A percentile compares a stretch with the other conserved stretches of the same genome.
phyloP scores from a whole-genome alignment of 2,113 vertebrate species.

The Cnemophilus loriae region DNA sequence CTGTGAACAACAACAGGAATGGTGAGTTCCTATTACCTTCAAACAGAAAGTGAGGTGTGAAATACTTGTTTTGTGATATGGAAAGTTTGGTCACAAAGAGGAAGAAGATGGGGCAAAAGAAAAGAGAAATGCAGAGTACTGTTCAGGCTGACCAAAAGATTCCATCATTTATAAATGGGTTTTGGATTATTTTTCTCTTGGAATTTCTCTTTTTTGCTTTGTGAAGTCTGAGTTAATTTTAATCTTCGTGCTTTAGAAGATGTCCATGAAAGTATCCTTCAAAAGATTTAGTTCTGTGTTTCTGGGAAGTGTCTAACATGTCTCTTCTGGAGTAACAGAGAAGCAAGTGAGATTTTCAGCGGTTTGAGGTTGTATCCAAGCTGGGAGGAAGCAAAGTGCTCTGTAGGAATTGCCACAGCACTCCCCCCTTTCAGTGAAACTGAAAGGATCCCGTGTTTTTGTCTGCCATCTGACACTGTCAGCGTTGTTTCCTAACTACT shows the following conservation, averaged over 20 bases:
- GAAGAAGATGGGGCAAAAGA: fast-evolving
- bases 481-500: background rate
- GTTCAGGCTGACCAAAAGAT: background rate
- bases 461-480: background rate
- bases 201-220: background rate
- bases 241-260: background rate
- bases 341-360: background rate
- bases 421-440: background rate
- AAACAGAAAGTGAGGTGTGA: background rate
- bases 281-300: background rate
- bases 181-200: background rate
- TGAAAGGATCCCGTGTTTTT: background rate
- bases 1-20: background rate
- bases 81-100: background rate
- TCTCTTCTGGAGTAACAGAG: background rate
- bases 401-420: background rate
- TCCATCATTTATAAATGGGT: background rate
- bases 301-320: background rate
- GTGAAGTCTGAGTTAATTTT: background rate
- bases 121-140: background rate
- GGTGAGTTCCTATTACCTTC: background rate
- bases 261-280: background rate
- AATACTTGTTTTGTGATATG: background rate
- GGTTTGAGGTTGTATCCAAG: background rate
- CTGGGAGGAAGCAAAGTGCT: background rate